These are phyloP conservation scores for Triplophysa siluroides DNA, from an alignment of 2,113 vertebrate species.

Conservation along the genomic window DNA sequence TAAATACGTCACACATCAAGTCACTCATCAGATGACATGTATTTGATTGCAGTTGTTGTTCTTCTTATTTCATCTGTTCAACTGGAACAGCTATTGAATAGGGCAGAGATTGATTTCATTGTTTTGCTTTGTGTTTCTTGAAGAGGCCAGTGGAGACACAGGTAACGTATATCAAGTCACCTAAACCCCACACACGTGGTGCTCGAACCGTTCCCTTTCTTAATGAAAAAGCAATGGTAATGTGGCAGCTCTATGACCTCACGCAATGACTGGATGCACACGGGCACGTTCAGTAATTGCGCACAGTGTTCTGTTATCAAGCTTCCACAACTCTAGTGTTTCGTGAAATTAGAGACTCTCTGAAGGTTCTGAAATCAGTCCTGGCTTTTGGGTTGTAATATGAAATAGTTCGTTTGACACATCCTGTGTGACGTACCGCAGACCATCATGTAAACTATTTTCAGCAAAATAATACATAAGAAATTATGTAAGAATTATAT, in stretches of 20 bases:
- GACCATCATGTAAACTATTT: no score
- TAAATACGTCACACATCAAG: background rate
- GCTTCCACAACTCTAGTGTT: background rate
- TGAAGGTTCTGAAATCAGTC: background rate
- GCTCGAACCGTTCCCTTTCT: slow-evolving; percentile 3
- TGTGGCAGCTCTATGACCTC: background rate
- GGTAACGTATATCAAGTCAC: slow-evolving; percentile 32
- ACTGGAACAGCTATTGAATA: background rate
- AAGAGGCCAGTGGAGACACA: slow-evolving; percentile 35
- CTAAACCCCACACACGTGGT: background rate
- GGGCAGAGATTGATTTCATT: slow-evolving; percentile 8
- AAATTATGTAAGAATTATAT: no score
- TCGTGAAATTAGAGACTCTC: slow-evolving; percentile 11
- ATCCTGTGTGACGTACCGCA: no score
- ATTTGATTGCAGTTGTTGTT: background rate
- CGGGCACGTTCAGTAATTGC: slow-evolving; percentile 22
- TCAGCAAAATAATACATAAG: no score
- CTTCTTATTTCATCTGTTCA: background rate
- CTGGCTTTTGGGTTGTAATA: background rate
- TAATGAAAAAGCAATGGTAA: background rate
- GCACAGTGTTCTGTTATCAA: slow-evolving; percentile 18
- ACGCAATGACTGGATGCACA: slow-evolving; percentile 25
- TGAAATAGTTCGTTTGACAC: no score
- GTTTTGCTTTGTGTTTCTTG: slow-evolving; percentile 41
- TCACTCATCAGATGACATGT: background rate